These are phyloP conservation scores for Nematostella vectensis DNA, from an alignment of 92 coral and sea anemone species.

Conservation along the genomic window DNA sequence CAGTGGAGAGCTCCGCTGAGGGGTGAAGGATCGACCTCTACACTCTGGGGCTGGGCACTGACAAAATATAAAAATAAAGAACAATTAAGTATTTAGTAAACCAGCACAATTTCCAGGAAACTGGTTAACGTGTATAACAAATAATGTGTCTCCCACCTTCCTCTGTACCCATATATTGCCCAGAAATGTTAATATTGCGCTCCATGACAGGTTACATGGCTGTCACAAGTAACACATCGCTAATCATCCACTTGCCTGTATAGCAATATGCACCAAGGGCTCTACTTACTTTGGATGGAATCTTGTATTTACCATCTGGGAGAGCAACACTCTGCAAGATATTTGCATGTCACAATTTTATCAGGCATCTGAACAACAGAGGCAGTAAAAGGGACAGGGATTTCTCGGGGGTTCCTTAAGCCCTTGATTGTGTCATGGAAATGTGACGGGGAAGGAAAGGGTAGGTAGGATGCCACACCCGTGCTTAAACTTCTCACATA, in stretches of 20 bases:
- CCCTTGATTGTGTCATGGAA: no score
- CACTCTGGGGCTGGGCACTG: constrained; percentile 81
- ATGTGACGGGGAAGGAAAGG: no score
- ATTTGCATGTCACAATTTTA: background rate
- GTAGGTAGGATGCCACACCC: no score
- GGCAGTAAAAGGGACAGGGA: no score
- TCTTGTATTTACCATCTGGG: constrained; percentile 82
- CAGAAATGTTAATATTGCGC: no score
- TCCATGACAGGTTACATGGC: no score
- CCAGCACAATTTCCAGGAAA: background rate
- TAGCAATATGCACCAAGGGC: background rate
- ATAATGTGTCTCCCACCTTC: background rate
- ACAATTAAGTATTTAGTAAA: no score
- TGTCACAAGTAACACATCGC: no score
- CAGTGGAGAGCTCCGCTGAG: constrained; percentile 82
- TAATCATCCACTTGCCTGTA: no score
- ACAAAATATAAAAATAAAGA: background rate
- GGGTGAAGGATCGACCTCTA: constrained; percentile 70
- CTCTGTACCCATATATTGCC: background rate
- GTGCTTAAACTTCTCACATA: no score
- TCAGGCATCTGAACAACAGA: no score
- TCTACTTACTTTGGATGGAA: constrained; percentile 70
- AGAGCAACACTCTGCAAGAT: constrained; percentile 50
- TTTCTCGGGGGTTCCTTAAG: no score
- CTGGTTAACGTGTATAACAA: background rate